Base-by-base conservation (phyloP, 2,797 vertebrate species). In the Chelidonichthys spinosus region DNA sequence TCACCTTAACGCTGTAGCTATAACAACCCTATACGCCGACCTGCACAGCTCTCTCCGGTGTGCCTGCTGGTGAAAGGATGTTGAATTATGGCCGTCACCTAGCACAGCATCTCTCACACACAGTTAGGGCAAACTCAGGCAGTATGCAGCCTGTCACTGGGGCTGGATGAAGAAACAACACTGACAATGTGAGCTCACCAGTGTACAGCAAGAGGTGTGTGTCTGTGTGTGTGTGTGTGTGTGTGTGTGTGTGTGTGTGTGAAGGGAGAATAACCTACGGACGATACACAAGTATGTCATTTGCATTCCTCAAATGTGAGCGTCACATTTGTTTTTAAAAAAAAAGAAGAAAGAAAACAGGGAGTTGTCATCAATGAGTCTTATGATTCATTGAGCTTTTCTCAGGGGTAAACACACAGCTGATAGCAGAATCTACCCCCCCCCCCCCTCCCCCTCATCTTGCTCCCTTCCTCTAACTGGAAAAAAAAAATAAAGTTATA, bases 81-180 rank as follows among this genome's bases (percentile, higher is more conserved):
- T 72, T 86, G 84, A 89, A 88, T 87, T 87, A 83, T 70, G 82
- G 78, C 85, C 79, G 64, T 89, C 87, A 84, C 66, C 76, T 44
- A 69, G 75, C 77, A 74, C 64, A 75, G 69, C 32, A 4, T 63
- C 25, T 25, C 80, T 78, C 83, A 69, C 69, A 73, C 74, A 72
- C 78, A 84, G 68, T 58, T 76, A 63, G 81, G 77, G 79, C 64
- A 76, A 87, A 85, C 69, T 81, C 78, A 5, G 78, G 71, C 81
- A 81, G 74, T 40, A 79, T 78, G 78, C 83, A 82, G 76, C 77
- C 87, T 89, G 85, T 88, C 90, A 78, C 82, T 82, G 78, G 46
- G 70, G 81, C 78, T 88, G 80, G 63, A 87, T 87, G 84, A 84
- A 81, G 87, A 85, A 87, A 80, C 84, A 87, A 83, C 84, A 79